Percentiles rank a stretch among this genome's conserved stretches.
phyloP scores from a whole-genome alignment of 2,113 vertebrate genomes.

The Malurus alboscapulatus region DNA sequence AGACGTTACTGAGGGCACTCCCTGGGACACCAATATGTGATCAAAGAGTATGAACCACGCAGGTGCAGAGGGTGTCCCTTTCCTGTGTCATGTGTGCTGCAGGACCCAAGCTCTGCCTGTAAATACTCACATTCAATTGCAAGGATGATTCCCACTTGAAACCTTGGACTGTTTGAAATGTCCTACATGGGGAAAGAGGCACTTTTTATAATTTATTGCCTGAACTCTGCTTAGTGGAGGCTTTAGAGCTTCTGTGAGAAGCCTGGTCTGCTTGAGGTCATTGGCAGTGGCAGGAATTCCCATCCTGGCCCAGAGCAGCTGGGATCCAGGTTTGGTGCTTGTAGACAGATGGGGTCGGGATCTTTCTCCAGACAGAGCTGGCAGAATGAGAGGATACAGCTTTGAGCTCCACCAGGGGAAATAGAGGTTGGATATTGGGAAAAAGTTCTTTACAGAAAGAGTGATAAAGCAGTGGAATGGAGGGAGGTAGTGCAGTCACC shows the following conservation, averaged over 20 bases:
- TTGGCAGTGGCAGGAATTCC: background rate
- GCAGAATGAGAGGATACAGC: too few species aligned
- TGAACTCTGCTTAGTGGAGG: background rate
- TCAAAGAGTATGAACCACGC: background rate
- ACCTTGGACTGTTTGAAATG: background rate
- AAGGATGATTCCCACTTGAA: background rate
- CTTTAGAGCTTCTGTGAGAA: background rate
- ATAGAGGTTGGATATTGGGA: too few species aligned
- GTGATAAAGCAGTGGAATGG: too few species aligned
- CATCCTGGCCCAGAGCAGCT: background rate
- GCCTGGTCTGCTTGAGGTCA: accelerated
- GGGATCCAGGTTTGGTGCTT: background rate
- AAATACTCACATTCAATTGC: background rate
- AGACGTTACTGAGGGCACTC: background rate
- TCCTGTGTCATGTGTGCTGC: background rate
- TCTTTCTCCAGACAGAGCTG: too few species aligned
- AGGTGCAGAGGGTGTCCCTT: background rate
- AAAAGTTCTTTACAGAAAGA: too few species aligned
- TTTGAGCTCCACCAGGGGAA: too few species aligned
- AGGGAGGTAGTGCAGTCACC: too few species aligned
- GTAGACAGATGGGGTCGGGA: too few species aligned
- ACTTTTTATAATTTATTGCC: background rate
- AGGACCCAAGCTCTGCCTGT: background rate
- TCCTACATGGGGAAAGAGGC: background rate
- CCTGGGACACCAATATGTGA: background rate